phyloP scores from a whole-genome alignment of 2,797 vertebrate species.

The Syngnathus rostellatus region DNA sequence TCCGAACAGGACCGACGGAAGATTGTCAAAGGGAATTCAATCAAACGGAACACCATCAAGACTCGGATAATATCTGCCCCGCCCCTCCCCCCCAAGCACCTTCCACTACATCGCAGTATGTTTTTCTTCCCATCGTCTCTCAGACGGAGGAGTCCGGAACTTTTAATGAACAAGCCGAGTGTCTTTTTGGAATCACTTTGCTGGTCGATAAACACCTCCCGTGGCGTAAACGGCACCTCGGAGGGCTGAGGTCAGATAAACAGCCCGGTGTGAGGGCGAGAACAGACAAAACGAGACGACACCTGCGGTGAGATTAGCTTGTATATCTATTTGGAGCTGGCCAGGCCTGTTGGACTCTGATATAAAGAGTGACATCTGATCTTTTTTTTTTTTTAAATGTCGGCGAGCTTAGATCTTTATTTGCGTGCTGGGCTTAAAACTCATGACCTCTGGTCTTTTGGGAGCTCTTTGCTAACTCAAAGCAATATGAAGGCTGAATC shows the following conservation, averaged over 20 bases:
- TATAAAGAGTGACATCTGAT: not conserved
- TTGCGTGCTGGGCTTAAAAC: slow-evolving; percentile 21
- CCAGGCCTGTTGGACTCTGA: slow-evolving; percentile 41
- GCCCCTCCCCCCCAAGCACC: not conserved
- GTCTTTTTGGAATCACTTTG: slow-evolving; percentile 59
- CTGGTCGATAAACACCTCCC: slow-evolving; percentile 59
- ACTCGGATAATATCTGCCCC: slow-evolving; percentile 47
- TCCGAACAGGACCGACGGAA: slow-evolving; percentile 33
- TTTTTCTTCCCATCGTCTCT: slow-evolving; percentile 20
- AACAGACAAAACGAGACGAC: slow-evolving; percentile 59
- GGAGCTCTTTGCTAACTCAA: slow-evolving; percentile 29
- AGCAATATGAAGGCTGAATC: slow-evolving; percentile 32
- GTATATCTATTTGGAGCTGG: slow-evolving; percentile 54
- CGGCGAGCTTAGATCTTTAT: slow-evolving; percentile 13
- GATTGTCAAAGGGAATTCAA: slow-evolving; percentile 52
- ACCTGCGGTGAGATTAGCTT: slow-evolving; percentile 58
- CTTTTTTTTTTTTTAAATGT: not conserved
- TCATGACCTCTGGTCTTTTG: slow-evolving; percentile 19
- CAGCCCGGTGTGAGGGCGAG: slow-evolving; percentile 55
- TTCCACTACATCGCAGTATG: slow-evolving; percentile 8
- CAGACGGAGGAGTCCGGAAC: slow-evolving; percentile 56
- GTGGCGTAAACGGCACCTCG: slow-evolving; percentile 47
- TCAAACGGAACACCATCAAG: slow-evolving; percentile 50
- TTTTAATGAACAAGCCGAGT: slow-evolving; percentile 67
- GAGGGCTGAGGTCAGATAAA: slow-evolving; percentile 64